phyloP scores from a whole-genome alignment of 2,888 invertebrate species.

The Myopa testacea region DNA sequence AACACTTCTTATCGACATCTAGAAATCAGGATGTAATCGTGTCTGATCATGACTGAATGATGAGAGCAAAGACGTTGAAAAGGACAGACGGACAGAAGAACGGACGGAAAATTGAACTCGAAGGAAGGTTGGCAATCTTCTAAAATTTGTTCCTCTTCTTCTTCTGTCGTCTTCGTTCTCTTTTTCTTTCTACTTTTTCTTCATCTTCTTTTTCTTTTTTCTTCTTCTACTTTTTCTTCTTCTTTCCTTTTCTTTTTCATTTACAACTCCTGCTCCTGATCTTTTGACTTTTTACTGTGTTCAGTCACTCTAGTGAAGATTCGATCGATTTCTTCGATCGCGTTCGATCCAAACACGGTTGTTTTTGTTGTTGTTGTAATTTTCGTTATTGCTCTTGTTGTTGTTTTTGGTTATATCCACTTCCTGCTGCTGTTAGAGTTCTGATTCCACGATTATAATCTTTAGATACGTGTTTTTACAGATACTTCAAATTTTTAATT shows the following conservation, averaged over 20 bases:
- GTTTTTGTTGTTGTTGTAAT: neutral
- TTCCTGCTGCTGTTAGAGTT: too few species aligned
- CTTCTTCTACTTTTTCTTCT: neutral
- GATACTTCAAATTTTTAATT: neutral
- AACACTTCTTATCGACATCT: neutral
- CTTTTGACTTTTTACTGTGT: neutral
- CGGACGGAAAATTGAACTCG: too few species aligned
- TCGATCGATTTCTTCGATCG: too few species aligned
- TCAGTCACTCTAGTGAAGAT: neutral
- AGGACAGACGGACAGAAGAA: too few species aligned
- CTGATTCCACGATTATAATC: too few species aligned
- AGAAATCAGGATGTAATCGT: neutral
- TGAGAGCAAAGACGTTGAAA: neutral
- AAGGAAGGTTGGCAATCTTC: too few species aligned
- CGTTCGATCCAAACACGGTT: neutral
- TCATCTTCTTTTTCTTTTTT: neutral
- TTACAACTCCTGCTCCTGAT: neutral
- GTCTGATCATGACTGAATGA: constrained; percentile 6
- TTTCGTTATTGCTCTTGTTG: neutral
- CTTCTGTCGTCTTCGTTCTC: neutral
- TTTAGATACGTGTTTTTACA: neutral
- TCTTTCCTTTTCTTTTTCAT: neutral
- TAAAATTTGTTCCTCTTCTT: neutral
- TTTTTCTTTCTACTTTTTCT: neutral
- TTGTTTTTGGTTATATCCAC: neutral